phyloP scores from a whole-genome alignment of 2,888 invertebrate species.

The Palloptera scutellata region DNA sequence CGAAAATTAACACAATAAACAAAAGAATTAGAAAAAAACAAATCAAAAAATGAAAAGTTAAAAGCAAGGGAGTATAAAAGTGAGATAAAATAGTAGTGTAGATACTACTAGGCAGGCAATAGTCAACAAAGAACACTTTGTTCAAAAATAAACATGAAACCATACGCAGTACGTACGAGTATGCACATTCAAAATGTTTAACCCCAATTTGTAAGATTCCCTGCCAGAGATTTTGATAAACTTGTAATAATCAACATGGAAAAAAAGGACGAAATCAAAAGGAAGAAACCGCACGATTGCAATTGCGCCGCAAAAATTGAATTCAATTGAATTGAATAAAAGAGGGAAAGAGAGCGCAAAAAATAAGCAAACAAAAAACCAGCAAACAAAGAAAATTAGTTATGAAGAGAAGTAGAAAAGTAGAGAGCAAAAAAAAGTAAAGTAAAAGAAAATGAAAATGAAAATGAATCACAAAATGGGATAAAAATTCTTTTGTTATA shows the following conservation, averaged over 20 bases:
- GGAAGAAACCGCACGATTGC: not conserved
- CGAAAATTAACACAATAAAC: slow-evolving; percentile 33
- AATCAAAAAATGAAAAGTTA: not conserved
- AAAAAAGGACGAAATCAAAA: not conserved
- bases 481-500: not conserved
- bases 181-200: slow-evolving; percentile 40
- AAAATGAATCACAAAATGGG: slow-evolving; percentile 19
- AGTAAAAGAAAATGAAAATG: slow-evolving; percentile 3
- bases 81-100: not conserved
- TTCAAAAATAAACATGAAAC: slow-evolving; percentile 13
- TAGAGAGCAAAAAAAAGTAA: slow-evolving; percentile 4
- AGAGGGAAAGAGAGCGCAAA: slow-evolving; percentile 22
- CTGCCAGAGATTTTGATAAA: slow-evolving; percentile 49
- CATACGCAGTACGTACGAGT: not conserved
- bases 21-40: slow-evolving; percentile 41
- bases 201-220: slow-evolving; percentile 59
- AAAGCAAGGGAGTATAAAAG: not conserved
- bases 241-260: not conserved
- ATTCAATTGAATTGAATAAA: not conserved
- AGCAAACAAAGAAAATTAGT: slow-evolving; percentile 50
- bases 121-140: slow-evolving; percentile 6
- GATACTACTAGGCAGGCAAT: not conserved
- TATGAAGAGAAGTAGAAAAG: slow-evolving; percentile 42
- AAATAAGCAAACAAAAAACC: slow-evolving; percentile 16
- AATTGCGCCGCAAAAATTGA: not conserved